These are phyloP conservation scores for Dunckerocampus dactyliophorus DNA, from an alignment of 2,113 vertebrate genomes.

Conservation along the genomic window DNA sequence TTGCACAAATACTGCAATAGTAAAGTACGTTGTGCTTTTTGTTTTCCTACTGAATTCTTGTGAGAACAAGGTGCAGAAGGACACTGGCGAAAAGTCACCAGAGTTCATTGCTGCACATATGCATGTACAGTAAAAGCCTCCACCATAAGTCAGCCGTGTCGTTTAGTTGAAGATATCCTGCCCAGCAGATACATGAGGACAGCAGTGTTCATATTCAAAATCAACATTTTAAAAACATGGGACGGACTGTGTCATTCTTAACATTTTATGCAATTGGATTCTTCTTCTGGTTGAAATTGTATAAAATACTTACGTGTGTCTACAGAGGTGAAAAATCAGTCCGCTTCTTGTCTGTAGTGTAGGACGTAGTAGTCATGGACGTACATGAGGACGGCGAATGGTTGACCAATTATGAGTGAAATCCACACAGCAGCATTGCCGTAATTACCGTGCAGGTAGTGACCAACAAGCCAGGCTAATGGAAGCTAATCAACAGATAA, in stretches of 20 bases:
- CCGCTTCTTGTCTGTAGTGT: constrained; percentile 64
- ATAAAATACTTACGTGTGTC: too few species aligned
- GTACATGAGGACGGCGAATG: constrained; percentile 87
- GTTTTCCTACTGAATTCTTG: background rate
- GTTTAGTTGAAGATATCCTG: too few species aligned
- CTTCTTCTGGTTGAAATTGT: too few species aligned
- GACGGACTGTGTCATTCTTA: too few species aligned
- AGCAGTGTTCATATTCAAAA: too few species aligned
- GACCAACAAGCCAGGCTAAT: constrained; percentile 82
- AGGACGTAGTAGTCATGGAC: constrained; percentile 92
- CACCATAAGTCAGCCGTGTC: background rate
- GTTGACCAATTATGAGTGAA: constrained; percentile 89
- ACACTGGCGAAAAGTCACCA: constrained; percentile 13
- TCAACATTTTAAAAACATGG: too few species aligned
- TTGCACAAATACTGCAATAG: background rate
- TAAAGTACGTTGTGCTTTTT: background rate
- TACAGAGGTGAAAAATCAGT: constrained; percentile 3
- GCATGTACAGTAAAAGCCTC: background rate
- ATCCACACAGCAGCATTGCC: constrained; percentile 91
- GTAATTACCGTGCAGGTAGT: constrained; percentile 82
- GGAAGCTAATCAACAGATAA: constrained; percentile 73
- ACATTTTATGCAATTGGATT: too few species aligned
- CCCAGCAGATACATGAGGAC: too few species aligned
- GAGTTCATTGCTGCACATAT: constrained; percentile 10
- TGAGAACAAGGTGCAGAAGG: background rate